Conservation (phyloP, 2,797 vertebrate species). For the Acestrorhynchus altus region DNA sequence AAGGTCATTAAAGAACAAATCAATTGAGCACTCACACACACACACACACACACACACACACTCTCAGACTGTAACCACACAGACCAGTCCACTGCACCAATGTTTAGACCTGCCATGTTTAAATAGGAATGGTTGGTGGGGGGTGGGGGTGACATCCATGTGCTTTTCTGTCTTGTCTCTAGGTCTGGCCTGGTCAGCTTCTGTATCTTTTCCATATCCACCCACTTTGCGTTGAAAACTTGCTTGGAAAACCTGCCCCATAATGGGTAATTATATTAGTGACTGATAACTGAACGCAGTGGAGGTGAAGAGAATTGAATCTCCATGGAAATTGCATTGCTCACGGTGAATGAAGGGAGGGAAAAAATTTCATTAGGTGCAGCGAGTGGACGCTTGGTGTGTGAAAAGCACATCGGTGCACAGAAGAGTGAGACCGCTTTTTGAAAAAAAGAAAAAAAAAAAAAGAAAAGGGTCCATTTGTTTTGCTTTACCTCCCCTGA, state of each 20-base stretch:
- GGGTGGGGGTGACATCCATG: conserved; percentile 15
- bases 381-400: conserved; percentile 28
- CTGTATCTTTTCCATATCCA: conserved; percentile 43
- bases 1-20: conserved; percentile 64
- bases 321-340: conserved; percentile 39
- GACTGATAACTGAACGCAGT: conserved; percentile 21
- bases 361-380: conserved; percentile 45
- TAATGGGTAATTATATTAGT: conserved; percentile 50
- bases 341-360: background rate
- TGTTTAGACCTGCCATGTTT: conserved; percentile 41
- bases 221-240: conserved; percentile 37
- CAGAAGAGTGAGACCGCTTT: conserved; percentile 23
- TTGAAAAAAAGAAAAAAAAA: too few relatives aligned
- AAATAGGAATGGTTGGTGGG: conserved; percentile 19
- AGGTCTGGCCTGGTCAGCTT: conserved; percentile 23
- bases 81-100: conserved; percentile 4
- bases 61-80: conserved; percentile 20
- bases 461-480: conserved; percentile 54
- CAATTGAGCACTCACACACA: conserved; percentile 47
- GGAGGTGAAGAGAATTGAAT: conserved; percentile 24
- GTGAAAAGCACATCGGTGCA: conserved; percentile 31
- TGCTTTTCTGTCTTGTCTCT: background rate
- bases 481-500: conserved; percentile 51
- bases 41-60: conserved; percentile 20
- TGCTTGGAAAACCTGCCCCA: conserved; percentile 42